Conservation (phyloP, 1,140 invertebrate species). For the Sipha flava region DNA sequence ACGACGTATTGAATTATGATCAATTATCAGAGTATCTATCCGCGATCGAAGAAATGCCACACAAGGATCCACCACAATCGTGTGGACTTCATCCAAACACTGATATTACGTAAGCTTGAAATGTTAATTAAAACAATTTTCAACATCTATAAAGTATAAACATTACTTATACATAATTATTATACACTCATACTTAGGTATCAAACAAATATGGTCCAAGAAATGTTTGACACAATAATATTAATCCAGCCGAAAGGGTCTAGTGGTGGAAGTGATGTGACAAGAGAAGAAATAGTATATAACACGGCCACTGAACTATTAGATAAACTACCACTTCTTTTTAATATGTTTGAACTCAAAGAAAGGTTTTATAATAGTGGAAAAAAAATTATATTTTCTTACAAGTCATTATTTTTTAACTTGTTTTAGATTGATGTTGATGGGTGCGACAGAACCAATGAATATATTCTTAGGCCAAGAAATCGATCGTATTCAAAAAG, state of each 20-base stretch:
- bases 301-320: constrained; percentile 87
- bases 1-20: constrained; percentile 70
- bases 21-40: constrained; percentile 51
- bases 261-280: constrained; percentile 73
- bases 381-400: background rate
- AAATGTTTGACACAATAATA: constrained; percentile 85
- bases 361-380: background rate
- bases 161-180: no score
- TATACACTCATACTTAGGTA: constrained; percentile 47
- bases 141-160: no score
- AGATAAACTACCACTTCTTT: constrained; percentile 79
- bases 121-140: background rate
- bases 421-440: constrained; percentile 72
- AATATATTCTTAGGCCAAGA: constrained; percentile 93
- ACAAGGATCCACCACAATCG: constrained; percentile 87
- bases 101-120: constrained; percentile 73
- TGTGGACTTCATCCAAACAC: constrained; percentile 92
- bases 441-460: constrained; percentile 89
- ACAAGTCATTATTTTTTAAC: constrained; percentile 40
- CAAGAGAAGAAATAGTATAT: constrained; percentile 81
- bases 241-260: constrained; percentile 94
- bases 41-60: constrained; percentile 58
- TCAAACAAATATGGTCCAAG: constrained; percentile 89
- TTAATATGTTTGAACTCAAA: constrained; percentile 77
- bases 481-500: constrained; percentile 84